phyloP scores from a whole-genome alignment of 1,140 invertebrate genomes.

The Atta cephalotes region DNA sequence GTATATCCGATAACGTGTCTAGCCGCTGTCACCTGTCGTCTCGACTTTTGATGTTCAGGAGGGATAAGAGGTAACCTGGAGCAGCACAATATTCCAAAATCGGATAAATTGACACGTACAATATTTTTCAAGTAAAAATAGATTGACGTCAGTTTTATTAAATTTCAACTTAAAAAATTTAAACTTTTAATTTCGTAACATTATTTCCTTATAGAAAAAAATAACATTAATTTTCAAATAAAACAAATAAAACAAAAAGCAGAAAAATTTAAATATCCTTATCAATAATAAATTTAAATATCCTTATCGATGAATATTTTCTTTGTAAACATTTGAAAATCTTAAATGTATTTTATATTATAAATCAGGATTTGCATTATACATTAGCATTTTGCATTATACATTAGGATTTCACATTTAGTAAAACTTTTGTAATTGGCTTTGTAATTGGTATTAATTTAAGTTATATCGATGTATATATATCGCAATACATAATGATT shows the following conservation, averaged over 20 bases:
- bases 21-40: constrained; percentile 57
- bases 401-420: too few relatives aligned
- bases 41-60: constrained; percentile 47
- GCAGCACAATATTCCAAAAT: constrained; percentile 34
- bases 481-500: too few relatives aligned
- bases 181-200: not conserved
- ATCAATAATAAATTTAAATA: not conserved
- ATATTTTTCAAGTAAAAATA: constrained; percentile 8
- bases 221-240: not conserved
- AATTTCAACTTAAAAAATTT: not conserved
- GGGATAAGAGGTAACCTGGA: constrained; percentile 24
- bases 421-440: too few relatives aligned
- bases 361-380: too few relatives aligned
- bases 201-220: not conserved
- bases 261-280: not conserved
- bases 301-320: not conserved
- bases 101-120: constrained; percentile 30
- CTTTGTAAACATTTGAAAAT: too few relatives aligned
- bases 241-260: not conserved
- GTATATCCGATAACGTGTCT: constrained; percentile 34
- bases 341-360: too few relatives aligned
- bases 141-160: constrained; percentile 16
- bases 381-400: too few relatives aligned
- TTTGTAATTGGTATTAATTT: too few relatives aligned
- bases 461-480: too few relatives aligned